Evolutionary conservation across 2,113 vertebrate genomes (phyloP).

Genomic region (Lepidiolamprologus cunningtoni): DNA sequence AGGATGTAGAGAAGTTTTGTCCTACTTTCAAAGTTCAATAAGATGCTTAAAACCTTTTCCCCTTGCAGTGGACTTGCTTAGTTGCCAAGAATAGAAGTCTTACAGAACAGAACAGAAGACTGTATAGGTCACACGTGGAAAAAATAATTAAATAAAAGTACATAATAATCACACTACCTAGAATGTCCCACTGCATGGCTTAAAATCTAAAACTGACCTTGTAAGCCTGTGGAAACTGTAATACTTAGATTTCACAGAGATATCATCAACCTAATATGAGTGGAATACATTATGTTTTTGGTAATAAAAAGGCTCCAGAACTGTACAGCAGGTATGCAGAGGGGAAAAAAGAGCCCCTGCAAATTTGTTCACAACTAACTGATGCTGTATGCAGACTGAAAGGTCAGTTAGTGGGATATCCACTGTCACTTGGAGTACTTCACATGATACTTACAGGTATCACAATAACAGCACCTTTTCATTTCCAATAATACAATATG

Average conservation of each 20-base stretch:
- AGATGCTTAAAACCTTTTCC: not conserved
- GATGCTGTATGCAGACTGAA: not conserved
- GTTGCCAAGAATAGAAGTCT: not conserved
- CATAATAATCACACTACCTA: not conserved
- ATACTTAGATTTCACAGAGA: not conserved
- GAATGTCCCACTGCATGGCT: not conserved
- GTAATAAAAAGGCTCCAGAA: not conserved
- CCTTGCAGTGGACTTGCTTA: not conserved
- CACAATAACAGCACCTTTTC: not conserved
- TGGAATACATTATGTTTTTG: not conserved
- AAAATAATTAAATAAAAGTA: not conserved
- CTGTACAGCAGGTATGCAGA: not conserved
- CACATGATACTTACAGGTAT: not conserved
- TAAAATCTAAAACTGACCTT: not conserved
- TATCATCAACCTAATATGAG: not conserved
- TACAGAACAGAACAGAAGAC: not conserved
- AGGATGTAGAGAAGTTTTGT: not conserved
- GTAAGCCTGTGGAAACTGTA: not conserved
- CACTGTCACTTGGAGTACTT: not conserved
- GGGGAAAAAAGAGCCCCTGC: not conserved
- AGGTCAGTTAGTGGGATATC: not conserved
- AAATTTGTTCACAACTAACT: not conserved
- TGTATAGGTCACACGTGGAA: not conserved
- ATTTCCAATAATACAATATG: not conserved
- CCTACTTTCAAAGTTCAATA: not conserved